phyloP scores from a whole-genome alignment of 1,140 invertebrate genomes.

The Agrilus planipennis region DNA sequence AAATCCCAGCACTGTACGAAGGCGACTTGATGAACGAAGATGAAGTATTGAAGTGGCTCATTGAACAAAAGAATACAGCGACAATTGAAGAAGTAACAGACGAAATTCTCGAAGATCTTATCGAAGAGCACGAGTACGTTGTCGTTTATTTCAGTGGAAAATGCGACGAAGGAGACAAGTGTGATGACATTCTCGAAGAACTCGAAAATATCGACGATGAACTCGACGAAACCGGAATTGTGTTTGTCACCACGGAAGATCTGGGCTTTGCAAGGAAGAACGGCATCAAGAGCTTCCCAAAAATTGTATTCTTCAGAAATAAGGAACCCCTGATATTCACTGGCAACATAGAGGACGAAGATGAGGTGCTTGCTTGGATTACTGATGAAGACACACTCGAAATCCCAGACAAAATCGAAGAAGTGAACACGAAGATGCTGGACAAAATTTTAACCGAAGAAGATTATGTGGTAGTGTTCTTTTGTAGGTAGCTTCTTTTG shows the following conservation, averaged over 20 bases:
- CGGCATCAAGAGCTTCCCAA: conserved; percentile 72
- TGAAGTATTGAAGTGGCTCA: conserved; percentile 79
- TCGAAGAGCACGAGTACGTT: conserved; percentile 86
- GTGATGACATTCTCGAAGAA: conserved; percentile 72
- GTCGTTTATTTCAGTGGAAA: conserved; percentile 87
- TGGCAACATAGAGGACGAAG: conserved; percentile 81
- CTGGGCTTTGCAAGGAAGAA: conserved; percentile 68
- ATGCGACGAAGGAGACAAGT: conserved; percentile 76
- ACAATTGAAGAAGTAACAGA: conserved; percentile 93
- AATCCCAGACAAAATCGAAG: conserved; percentile 86
- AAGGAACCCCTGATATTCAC: conserved; percentile 67
- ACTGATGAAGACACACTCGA: conserved; percentile 86
- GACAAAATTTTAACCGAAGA: conserved; percentile 82
- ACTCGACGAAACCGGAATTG: conserved; percentile 82
- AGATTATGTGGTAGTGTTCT: conserved; percentile 82
- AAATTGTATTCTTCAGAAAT: conserved; percentile 82
- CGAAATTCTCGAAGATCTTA: conserved; percentile 76
- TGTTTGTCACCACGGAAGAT: conserved; percentile 89
- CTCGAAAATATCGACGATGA: conserved; percentile 91
- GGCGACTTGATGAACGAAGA: conserved; percentile 86
- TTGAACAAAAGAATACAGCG: conserved; percentile 80
- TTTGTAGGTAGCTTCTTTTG: conserved; percentile 56
- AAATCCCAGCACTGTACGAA: conserved; percentile 84
- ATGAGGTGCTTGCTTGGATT: conserved; percentile 81
- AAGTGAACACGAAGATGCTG: conserved; percentile 84